phyloP scores from a whole-genome alignment of 1,140 invertebrate species.

The Drosophila aff. region DNA sequence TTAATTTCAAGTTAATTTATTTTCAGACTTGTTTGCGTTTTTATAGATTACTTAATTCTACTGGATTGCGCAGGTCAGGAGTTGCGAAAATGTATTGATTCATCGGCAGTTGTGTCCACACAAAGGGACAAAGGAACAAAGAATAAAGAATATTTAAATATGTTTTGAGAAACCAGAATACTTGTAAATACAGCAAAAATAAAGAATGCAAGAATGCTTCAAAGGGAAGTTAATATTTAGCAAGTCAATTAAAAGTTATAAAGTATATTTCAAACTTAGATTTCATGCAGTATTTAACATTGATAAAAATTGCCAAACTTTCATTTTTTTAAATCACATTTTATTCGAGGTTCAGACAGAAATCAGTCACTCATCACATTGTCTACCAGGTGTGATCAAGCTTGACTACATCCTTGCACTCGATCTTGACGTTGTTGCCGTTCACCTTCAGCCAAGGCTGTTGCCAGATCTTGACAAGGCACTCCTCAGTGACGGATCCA shows the following conservation, averaged over 20 bases:
- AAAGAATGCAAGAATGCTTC: neutral
- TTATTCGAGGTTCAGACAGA: neutral
- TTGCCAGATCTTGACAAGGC: neutral
- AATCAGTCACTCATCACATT: neutral
- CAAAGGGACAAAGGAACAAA: conserved; percentile 3
- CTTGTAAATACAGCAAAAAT: neutral
- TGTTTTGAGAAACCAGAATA: neutral
- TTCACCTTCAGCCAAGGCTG: neutral
- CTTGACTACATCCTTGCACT: conserved; percentile 4
- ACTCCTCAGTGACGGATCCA: conserved; percentile 1
- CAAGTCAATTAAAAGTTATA: too few species aligned
- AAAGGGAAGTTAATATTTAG: neutral
- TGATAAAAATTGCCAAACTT: neutral
- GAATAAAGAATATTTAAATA: neutral
- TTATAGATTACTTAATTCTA: neutral
- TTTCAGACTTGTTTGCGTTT: neutral
- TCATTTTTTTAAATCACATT: conserved; percentile 10
- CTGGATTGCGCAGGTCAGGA: conserved; percentile 12
- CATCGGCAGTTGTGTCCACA: neutral
- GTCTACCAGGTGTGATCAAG: conserved; percentile 16
- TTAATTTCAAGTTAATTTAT: neutral
- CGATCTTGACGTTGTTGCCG: neutral
- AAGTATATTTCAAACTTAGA: neutral
- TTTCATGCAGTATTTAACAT: neutral
- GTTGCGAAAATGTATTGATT: neutral